phyloP scores from a whole-genome alignment of 2,888 invertebrate species.

The Perdita meconis region DNA sequence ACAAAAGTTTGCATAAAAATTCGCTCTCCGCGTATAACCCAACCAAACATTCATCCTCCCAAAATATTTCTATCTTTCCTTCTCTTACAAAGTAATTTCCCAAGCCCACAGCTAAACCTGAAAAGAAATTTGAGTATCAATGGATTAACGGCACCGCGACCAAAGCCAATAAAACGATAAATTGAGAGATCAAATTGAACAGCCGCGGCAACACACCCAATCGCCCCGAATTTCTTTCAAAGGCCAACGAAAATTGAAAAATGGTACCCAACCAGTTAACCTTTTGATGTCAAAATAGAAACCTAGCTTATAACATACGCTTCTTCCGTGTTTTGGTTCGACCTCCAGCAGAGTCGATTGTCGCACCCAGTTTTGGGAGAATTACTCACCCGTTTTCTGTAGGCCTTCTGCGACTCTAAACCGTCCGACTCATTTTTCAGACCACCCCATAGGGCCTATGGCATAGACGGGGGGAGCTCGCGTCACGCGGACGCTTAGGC shows the following conservation, averaged over 20 bases:
- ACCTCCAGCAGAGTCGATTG: background rate
- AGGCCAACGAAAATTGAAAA: no score
- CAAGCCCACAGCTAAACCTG: no score
- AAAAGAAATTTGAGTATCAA: no score
- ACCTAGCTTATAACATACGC: background rate
- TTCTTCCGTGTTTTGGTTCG: background rate
- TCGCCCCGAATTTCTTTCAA: background rate
- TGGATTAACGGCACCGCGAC: no score
- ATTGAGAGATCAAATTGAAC: no score
- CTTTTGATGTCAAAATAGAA: background rate
- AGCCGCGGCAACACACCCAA: background rate
- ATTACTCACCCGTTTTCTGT: background rate
- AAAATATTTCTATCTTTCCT: no score
- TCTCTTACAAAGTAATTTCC: no score
- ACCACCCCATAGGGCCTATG: background rate
- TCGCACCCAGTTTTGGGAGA: background rate
- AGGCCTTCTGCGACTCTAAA: background rate
- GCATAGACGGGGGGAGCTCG: background rate
- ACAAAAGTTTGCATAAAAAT: no score
- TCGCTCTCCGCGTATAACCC: no score
- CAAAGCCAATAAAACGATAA: no score
- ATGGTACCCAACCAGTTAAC: background rate
- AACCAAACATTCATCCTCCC: no score
- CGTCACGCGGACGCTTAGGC: slow-evolving; percentile 35
- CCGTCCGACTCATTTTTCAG: background rate